A percentile compares a stretch with the other conserved stretches of the same genome.
Evolutionary conservation across 2,888 invertebrate genomes (phyloP).

Genomic region (Priocnemis perturbator): DNA sequence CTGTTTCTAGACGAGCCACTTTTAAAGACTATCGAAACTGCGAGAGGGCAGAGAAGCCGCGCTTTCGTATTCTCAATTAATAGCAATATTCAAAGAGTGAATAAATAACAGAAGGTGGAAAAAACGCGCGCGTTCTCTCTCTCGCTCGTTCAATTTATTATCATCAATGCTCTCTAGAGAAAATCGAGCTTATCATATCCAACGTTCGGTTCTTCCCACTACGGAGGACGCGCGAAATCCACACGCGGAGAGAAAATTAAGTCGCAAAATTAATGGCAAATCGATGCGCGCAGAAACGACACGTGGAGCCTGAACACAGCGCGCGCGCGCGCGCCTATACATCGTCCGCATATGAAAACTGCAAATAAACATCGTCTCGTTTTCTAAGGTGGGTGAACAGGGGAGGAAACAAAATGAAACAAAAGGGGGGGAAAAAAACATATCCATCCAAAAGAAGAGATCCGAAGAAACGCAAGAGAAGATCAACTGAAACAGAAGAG

Average conservation of each 20-base stretch:
- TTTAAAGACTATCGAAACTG: not conserved
- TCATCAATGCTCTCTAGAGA: slow-evolving; percentile 39
- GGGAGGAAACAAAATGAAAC: slow-evolving; percentile 25
- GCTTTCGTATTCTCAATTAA: too few relatives aligned
- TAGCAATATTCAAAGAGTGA: not conserved
- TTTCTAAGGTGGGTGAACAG: too few relatives aligned
- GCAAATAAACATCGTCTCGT: too few relatives aligned
- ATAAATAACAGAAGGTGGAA: too few relatives aligned
- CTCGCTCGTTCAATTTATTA: slow-evolving; percentile 16
- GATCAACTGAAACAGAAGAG: not conserved
- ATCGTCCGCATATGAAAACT: too few relatives aligned
- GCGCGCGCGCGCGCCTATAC: too few relatives aligned
- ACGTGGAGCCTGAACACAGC: too few relatives aligned
- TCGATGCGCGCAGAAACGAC: too few relatives aligned
- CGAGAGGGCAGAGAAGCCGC: too few relatives aligned
- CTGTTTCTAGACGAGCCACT: slow-evolving; percentile 30
- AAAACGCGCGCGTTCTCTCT: not conserved
- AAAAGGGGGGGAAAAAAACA: slow-evolving; percentile 18
- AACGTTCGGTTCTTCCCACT: slow-evolving; percentile 56
- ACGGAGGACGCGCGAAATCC: slow-evolving; percentile 62
- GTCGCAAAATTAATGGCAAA: too few relatives aligned
- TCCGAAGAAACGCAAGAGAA: not conserved
- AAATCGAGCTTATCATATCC: slow-evolving; percentile 57
- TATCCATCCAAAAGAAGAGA: too few relatives aligned
- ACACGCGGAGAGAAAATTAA: too few relatives aligned